Conservation (phyloP, 1,140 invertebrate genomes). For the Platorchestia sp. region DNA sequence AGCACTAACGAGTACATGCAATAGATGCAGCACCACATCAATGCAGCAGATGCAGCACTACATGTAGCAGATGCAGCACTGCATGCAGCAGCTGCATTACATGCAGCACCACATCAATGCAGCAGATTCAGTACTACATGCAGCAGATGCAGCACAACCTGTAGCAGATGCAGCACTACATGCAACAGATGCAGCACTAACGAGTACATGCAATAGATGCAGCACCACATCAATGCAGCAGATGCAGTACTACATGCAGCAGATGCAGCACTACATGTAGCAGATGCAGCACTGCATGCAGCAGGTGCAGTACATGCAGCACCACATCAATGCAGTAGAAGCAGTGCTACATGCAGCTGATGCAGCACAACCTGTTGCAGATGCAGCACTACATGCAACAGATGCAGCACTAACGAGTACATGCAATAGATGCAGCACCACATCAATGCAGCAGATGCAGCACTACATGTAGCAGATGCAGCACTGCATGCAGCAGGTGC, state of each 20-base stretch:
- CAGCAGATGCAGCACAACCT: not conserved
- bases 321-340: not conserved
- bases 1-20: not conserved
- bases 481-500: not conserved
- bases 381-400: not conserved
- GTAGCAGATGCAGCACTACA: not conserved
- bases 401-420: not conserved
- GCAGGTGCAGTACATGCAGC: not conserved
- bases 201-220: not conserved
- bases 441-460: not conserved
- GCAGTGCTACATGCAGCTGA: not conserved
- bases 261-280: not conserved
- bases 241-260: not conserved
- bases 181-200: not conserved
- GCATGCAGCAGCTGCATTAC: no score
- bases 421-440: not conserved
- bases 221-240: not conserved
- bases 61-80: no score
- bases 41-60: no score
- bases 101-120: no score
- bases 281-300: not conserved
- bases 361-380: not conserved
- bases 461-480: not conserved
- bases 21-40: not conserved
- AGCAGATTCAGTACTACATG: no score